A percentile compares a stretch with the other conserved stretches of the same genome.
phyloP scores from a whole-genome alignment of 2,797 vertebrate species.

The Nyctibius grandis region DNA sequence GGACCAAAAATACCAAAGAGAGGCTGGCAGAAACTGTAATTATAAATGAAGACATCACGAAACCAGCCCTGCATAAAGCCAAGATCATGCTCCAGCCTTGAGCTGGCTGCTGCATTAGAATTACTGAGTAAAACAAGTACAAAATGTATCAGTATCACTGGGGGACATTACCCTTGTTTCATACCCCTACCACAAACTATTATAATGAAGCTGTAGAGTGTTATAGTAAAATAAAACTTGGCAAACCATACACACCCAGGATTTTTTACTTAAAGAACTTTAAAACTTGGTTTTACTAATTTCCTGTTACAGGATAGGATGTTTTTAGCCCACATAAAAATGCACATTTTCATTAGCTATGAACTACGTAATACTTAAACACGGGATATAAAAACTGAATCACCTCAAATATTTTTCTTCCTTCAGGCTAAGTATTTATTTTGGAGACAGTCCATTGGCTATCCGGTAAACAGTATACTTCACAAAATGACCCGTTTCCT shows the following conservation, averaged over 20 bases:
- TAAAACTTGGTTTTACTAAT: neutral
- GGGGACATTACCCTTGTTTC: neutral
- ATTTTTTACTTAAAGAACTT: neutral
- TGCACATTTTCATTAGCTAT: neutral
- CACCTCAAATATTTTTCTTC: conserved; percentile 41
- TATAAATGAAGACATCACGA: neutral
- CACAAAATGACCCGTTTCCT: conserved; percentile 52
- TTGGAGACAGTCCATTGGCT: conserved; percentile 32
- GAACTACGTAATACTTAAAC: neutral
- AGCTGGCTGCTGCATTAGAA: neutral
- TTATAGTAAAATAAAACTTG: neutral
- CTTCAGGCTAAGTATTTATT: conserved; percentile 20
- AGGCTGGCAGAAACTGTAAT: neutral
- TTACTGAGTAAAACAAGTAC: neutral
- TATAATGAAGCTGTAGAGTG: neutral
- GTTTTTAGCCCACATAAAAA: neutral
- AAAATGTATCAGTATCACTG: neutral
- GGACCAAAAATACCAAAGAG: conserved; percentile 8
- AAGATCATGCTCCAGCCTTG: neutral
- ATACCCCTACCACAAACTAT: neutral
- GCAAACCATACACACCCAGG: neutral
- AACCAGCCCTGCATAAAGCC: neutral
- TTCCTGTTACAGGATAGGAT: neutral
- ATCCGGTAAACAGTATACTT: conserved; percentile 42
- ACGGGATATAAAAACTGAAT: neutral